Base-by-base conservation (phyloP, 1,140 invertebrate genomes). In the Drosophila fuyamai region DNA sequence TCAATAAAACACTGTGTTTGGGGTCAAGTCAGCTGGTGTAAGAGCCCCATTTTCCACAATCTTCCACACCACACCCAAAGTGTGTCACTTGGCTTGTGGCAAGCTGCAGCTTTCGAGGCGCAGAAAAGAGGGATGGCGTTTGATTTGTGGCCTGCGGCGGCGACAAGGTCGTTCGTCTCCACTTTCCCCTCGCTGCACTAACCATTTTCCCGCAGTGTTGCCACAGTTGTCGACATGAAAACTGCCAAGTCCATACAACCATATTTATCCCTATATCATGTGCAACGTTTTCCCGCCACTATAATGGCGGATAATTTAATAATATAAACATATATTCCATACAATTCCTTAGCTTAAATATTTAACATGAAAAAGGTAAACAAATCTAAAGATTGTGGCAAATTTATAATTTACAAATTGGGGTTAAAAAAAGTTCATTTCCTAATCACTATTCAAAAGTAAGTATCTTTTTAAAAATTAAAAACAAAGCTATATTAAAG, bases 91-190 rank as follows among this genome's bases (percentile, higher is more conserved):
- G 7, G 4, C 16, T 50, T 35, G n/a, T 36, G 14, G 7, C 29
- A n/a, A 14, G 38, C 35, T 13, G 43, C 46, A 38, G 44, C 36
- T 38, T 16, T 13, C 23, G 35, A 16, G 16, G 2, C 14, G 6
- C 7, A 9, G 16, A 35, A 32, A 23, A 27, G 14, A 12, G n/a
- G 10, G 46, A 38, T 40, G 43, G 44, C 53, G 36, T 60, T 75
- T 75, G 72, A 75, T 75, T 75, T 75, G 72, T 63, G 51, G 51
- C 70, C 70, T 43, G 62, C 63, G 67, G 67, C 67, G 41, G 16
- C 41, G 46, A 55, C 71, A 76, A 76, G 71, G 71, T 66, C 73
- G 38, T 27, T n/a, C 23, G 13, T 23, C 14, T 55, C 13, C 60
- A 3, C 16, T 1, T 6, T 23, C 56, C 13, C 13, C n/a, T 6